These are phyloP conservation scores for Ptychochromis oligacanthus DNA, from an alignment of 2,113 vertebrate species.

Conservation along the genomic window DNA sequence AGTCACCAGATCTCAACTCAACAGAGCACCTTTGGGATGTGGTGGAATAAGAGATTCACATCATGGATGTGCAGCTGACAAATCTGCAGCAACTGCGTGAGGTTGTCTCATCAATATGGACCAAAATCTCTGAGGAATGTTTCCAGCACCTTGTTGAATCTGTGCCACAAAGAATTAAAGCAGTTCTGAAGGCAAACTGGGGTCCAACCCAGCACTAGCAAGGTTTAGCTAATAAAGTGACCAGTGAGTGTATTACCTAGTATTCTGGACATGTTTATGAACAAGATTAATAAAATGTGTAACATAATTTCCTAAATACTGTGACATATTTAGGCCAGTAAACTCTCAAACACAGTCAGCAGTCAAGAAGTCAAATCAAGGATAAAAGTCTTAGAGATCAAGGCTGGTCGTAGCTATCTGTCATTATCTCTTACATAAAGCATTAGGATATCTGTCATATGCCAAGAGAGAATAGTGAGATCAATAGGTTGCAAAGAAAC, in stretches of 20 bases:
- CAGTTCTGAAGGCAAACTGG: neutral
- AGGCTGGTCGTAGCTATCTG: constrained; percentile 22
- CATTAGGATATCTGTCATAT: constrained; percentile 16
- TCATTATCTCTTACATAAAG: constrained; percentile 13
- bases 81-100: constrained; percentile 2
- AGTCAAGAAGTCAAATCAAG: constrained; percentile 36
- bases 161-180: neutral
- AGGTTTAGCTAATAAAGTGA: neutral
- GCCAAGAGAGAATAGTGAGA: constrained; percentile 23
- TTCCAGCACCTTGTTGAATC: neutral
- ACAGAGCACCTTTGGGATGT: neutral
- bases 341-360: constrained; percentile 29
- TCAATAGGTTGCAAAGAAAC: constrained; percentile 27
- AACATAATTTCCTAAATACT: constrained; percentile 15
- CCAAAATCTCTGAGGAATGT: neutral
- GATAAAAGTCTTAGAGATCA: constrained; percentile 52
- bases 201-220: neutral
- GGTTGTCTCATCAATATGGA: neutral
- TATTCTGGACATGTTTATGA: constrained; percentile 18
- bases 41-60: neutral
- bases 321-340: constrained; percentile 63
- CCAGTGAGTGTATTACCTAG: neutral
- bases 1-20: neutral
- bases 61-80: neutral
- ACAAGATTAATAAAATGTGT: neutral